Conservation (phyloP, 2,888 invertebrate genomes). For the Coelinius sp. region DNA sequence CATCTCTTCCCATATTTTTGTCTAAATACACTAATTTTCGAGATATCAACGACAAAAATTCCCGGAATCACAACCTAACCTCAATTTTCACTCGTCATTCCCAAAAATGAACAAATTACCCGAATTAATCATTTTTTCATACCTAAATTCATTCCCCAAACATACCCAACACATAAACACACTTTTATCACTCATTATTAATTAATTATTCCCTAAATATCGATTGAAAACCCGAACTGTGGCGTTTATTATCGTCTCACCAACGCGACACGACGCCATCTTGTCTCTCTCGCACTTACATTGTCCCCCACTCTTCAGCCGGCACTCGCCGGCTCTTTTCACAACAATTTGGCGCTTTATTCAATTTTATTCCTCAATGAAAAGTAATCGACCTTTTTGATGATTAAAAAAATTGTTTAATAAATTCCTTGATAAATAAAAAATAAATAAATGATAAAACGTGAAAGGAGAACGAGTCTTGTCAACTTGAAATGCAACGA, state of each 20-base stretch:
- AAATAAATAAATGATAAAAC: neutral
- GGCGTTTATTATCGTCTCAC: neutral
- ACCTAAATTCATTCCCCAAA: no score
- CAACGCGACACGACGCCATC: neutral
- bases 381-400: neutral
- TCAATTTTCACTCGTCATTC: no score
- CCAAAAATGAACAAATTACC: no score
- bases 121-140: no score
- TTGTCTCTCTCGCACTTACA: neutral
- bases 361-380: neutral
- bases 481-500: conserved; percentile 21
- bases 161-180: no score
- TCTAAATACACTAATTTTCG: no score
- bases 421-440: neutral
- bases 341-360: neutral
- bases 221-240: neutral
- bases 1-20: no score
- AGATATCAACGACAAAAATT: no score
- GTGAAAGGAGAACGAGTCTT: neutral
- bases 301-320: neutral
- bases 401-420: neutral
- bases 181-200: no score
- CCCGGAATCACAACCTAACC: no score
- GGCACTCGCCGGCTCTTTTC: neutral
- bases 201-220: neutral